These are phyloP conservation scores for Arctia plantaginis DNA, from an alignment of 2,888 invertebrate species.

Conservation along the genomic window DNA sequence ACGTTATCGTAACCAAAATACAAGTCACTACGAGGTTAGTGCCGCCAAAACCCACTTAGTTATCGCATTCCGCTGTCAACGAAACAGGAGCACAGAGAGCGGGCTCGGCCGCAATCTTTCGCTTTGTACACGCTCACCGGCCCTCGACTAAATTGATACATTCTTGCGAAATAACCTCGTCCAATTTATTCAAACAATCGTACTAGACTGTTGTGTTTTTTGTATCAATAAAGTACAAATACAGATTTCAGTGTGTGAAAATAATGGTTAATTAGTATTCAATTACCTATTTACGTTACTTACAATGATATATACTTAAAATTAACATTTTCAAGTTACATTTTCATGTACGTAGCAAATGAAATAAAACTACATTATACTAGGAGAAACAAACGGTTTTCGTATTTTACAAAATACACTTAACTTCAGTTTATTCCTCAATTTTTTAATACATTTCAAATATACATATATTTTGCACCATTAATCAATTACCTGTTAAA, in stretches of 20 bases:
- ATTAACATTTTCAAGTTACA: background rate
- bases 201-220: conserved; percentile 60
- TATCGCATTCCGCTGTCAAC: conserved; percentile 80
- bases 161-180: conserved; percentile 84
- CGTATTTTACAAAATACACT: background rate
- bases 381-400: background rate
- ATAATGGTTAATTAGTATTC: background rate
- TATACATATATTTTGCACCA: no score
- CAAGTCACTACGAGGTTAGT: conserved; percentile 62
- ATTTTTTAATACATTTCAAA: background rate
- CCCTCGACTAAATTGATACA: conserved; percentile 83
- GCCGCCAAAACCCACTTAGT: conserved; percentile 78
- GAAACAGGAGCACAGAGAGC: conserved; percentile 77
- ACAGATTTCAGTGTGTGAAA: background rate
- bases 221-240: background rate
- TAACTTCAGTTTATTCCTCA: background rate
- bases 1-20: conserved; percentile 68
- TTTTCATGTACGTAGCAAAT: background rate
- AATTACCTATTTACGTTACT: background rate
- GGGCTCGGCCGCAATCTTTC: conserved; percentile 73
- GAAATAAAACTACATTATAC: no score
- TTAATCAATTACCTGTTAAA: background rate
- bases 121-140: conserved; percentile 74
- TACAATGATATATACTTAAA: no score
- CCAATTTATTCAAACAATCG: conserved; percentile 81